Conservation (phyloP, 1,140 invertebrate genomes). For the Ctenoplectra terminalis region DNA sequence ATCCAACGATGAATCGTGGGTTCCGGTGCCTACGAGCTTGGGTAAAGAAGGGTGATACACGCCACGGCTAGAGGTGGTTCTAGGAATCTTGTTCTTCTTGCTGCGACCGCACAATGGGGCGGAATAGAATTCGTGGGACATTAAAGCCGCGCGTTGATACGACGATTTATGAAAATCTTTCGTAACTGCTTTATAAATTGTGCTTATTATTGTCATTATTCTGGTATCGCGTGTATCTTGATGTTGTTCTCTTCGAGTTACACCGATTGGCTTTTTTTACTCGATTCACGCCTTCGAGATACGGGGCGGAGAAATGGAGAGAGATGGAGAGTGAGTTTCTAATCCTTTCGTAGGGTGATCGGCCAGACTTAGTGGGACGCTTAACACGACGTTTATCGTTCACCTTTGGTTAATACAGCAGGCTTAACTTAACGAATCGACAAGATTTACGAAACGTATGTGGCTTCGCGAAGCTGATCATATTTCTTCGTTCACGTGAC, state of each 20-base stretch:
- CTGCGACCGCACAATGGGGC: not conserved
- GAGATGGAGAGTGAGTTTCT: not conserved
- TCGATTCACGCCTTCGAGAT: not conserved
- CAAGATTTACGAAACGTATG: conserved; percentile 68
- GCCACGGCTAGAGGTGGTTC: not conserved
- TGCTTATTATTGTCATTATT: conserved; percentile 36
- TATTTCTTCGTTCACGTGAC: conserved; percentile 66
- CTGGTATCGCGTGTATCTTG: not conserved
- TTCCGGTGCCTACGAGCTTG: conserved; percentile 10
- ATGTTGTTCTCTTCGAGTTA: not conserved
- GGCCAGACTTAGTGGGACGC: conserved; percentile 31
- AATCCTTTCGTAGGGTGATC: not conserved
- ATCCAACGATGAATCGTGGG: conserved; percentile 61
- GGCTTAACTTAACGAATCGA: conserved; percentile 69
- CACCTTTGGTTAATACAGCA: conserved; percentile 59
- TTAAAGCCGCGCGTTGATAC: conserved; percentile 29
- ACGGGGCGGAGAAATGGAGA: not conserved
- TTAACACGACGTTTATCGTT: conserved; percentile 64
- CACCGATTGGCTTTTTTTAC: not conserved
- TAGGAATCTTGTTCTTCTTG: conserved; percentile 2
- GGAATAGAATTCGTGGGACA: conserved; percentile 19
- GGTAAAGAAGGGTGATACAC: not conserved
- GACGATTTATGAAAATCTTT: conserved; percentile 45
- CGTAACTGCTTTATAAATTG: conserved; percentile 45
- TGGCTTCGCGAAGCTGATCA: conserved; percentile 55